These are phyloP conservation scores for Cygnus atratus DNA, from an alignment of 2,113 vertebrate species.

Conservation along the genomic window DNA sequence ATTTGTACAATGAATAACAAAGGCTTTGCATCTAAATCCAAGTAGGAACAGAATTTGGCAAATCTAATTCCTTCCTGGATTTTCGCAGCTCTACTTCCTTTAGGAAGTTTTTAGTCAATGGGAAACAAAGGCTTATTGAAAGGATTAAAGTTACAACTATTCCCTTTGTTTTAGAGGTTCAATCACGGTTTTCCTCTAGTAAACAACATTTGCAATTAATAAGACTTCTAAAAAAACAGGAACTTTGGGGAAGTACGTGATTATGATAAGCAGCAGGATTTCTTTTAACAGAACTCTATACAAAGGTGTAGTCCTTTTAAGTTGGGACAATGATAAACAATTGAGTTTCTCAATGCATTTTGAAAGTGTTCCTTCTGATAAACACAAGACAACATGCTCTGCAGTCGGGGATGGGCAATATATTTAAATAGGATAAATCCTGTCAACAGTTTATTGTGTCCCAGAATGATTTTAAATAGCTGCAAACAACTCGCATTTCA, in stretches of 20 bases:
- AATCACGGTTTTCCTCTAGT: slow-evolving; percentile 78
- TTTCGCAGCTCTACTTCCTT: slow-evolving; percentile 83
- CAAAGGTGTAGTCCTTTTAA: slow-evolving; percentile 71
- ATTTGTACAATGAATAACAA: slow-evolving; percentile 50
- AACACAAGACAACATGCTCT: slow-evolving; percentile 18
- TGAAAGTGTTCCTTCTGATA: slow-evolving; percentile 61
- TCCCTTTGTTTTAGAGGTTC: slow-evolving; percentile 80
- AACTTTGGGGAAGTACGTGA: slow-evolving; percentile 78
- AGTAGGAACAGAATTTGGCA: slow-evolving; percentile 66
- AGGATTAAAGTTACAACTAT: slow-evolving; percentile 79
- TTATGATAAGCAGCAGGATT: slow-evolving; percentile 78
- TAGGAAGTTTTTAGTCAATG: slow-evolving; percentile 88
- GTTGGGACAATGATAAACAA: slow-evolving; percentile 59
- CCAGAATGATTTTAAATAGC: slow-evolving; percentile 26
- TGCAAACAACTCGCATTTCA: slow-evolving; percentile 12
- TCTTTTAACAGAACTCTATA: slow-evolving; percentile 67
- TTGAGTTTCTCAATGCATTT: slow-evolving; percentile 59
- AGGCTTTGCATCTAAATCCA: slow-evolving; percentile 57
- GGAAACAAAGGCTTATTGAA: slow-evolving; percentile 89
- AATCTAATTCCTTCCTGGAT: slow-evolving; percentile 81
- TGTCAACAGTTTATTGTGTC: slow-evolving; percentile 35
- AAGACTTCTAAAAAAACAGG: slow-evolving; percentile 80
- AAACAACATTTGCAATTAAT: slow-evolving; percentile 81
- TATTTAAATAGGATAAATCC: slow-evolving; percentile 35
- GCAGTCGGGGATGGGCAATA: slow-evolving; percentile 8